phyloP scores from a whole-genome alignment of 1,140 invertebrate genomes.

The Pseudomyrmex cubaensis region DNA sequence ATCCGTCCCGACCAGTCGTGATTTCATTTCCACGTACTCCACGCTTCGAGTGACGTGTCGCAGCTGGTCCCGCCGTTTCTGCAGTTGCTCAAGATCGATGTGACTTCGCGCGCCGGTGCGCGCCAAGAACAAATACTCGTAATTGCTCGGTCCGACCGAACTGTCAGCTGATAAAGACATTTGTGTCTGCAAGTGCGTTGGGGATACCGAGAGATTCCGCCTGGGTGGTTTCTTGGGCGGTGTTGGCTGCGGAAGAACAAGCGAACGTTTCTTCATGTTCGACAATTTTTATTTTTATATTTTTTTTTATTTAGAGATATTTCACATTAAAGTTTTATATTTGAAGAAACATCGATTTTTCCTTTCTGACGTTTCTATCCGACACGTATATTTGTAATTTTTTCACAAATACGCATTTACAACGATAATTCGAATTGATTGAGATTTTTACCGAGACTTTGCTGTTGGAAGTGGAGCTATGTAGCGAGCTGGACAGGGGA shows the following conservation, averaged over 20 bases:
- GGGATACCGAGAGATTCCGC: slow-evolving; percentile 93
- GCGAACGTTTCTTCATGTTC: slow-evolving; percentile 19
- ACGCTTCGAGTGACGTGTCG: slow-evolving; percentile 89
- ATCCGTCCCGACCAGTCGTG: slow-evolving; percentile 85
- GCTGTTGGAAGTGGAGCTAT: slow-evolving; percentile 83
- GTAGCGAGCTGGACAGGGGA: slow-evolving; percentile 82
- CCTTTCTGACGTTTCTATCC: not conserved
- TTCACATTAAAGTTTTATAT: not conserved
- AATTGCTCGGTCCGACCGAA: slow-evolving; percentile 84
- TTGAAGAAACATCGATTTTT: not conserved
- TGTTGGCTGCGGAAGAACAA: slow-evolving; percentile 87
- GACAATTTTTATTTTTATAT: not conserved
- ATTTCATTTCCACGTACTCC: slow-evolving; percentile 91
- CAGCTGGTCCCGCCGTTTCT: slow-evolving; percentile 86
- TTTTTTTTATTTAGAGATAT: too few species aligned
- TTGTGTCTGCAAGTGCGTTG: slow-evolving; percentile 88
- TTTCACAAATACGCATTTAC: not conserved
- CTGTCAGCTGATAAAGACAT: slow-evolving; percentile 87
- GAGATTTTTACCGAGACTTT: slow-evolving; percentile 85
- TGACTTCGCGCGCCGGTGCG: slow-evolving; percentile 87
- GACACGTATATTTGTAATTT: not conserved
- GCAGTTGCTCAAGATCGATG: slow-evolving; percentile 89
- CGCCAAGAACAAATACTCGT: slow-evolving; percentile 88
- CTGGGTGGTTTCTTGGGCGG: slow-evolving; percentile 95
- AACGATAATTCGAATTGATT: slow-evolving; percentile 28